Base-by-base conservation (phyloP, 1,140 invertebrate species). In the Mercenaria mercenaria region DNA sequence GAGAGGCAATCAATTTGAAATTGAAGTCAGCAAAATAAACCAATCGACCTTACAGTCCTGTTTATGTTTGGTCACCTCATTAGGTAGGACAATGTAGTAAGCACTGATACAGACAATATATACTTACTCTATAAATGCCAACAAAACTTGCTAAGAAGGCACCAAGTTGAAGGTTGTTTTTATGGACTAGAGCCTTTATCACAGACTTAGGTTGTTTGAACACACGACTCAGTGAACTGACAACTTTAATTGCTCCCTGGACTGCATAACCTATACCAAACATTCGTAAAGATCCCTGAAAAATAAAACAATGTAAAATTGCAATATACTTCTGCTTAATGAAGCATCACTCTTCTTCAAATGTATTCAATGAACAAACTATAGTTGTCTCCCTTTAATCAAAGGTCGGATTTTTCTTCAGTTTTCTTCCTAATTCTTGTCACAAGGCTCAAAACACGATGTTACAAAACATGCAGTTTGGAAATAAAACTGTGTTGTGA, bases 91-190 rank as follows among this genome's bases (percentile, higher is more conserved):
- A n/a, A n/a, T n/a, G n/a, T n/a, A n/a, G n/a, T n/a, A n/a, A n/a
- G n/a, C n/a, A n/a, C n/a, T n/a, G n/a, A n/a, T n/a, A 47, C 6
- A 47, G 6, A 47, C 43, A 59, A 59, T 59, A 18, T 59, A 59
- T 37, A 93, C 92, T 88, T 90, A 95, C 94, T 89, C 93, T 94
- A 81, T 94, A 95, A 13, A 95, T 80, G 6, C 92, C 93, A 59
- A 90, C 91, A 85, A 94, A 95, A 34, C 90, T 91, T 23, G 92
- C 95, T 11, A 96, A 88, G 85, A 96, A 96, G 23, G 94, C 93
- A 47, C 93, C 95, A 39, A 95, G 90, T 37, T 91, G 91, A 29
- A 94, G 83, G 69, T 94, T 95, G 39, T 92, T 91, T 67, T 37
- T 92, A 67, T 93, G 92, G 72, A 93, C 90, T 11, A 95, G 26